A percentile compares a stretch with the other conserved stretches of the same genome.
phyloP scores from a whole-genome alignment of 2,797 vertebrate genomes.

The Gorsachius magnificus region DNA sequence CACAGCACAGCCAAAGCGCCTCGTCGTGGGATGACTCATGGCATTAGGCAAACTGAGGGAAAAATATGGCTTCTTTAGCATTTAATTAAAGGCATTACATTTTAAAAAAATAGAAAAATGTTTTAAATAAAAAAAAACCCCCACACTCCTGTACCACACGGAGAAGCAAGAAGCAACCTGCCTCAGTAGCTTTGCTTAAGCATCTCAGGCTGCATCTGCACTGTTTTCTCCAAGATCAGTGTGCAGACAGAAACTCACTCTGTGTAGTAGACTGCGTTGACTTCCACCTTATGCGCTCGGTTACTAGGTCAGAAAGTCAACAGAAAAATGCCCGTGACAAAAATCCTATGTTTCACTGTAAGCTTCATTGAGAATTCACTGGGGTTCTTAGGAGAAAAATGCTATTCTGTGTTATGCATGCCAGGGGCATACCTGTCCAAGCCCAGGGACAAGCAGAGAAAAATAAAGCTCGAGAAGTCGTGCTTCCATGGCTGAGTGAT shows the following conservation, averaged over 20 bases:
- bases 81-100: conserved; percentile 14
- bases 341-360: neutral
- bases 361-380: neutral
- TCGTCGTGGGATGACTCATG: neutral
- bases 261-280: neutral
- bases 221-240: neutral
- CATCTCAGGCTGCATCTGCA: neutral
- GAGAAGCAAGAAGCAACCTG: neutral
- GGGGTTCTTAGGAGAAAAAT: neutral
- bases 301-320: neutral
- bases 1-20: neutral
- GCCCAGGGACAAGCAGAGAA: neutral
- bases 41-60: neutral
- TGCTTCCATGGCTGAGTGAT: neutral
- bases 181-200: neutral
- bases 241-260: neutral
- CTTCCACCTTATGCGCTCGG: neutral
- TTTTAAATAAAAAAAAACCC: neutral
- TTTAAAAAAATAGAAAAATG: neutral
- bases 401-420: neutral
- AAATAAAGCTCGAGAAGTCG: neutral
- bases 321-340: neutral
- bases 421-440: neutral
- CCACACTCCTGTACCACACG: neutral
- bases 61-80: neutral